Conservation (phyloP, 2,797 vertebrate genomes). For the Darevskia mixta region DNA sequence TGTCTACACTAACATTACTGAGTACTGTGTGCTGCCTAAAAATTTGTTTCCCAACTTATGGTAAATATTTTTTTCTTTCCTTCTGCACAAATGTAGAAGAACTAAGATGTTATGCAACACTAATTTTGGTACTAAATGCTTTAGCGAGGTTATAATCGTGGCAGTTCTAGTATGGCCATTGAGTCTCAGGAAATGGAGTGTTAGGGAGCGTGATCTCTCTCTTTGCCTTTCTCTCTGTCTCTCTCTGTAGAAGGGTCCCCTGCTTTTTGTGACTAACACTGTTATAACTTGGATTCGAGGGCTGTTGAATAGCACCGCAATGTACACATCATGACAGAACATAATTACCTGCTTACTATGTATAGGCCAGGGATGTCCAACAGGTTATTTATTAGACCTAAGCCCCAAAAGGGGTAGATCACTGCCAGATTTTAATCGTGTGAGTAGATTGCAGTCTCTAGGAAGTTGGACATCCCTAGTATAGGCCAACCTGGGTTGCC, state of each 20-base stretch:
- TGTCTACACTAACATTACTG: constrained; percentile 83
- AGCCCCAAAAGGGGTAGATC: too few species aligned
- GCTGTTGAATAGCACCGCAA: neutral
- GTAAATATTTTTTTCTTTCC: constrained; percentile 69
- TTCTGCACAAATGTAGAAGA: neutral
- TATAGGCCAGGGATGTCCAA: too few species aligned
- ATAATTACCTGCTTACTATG: neutral
- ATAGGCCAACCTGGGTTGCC: too few species aligned
- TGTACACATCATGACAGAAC: neutral
- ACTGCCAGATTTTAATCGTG: too few species aligned
- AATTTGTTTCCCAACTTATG: constrained; percentile 84
- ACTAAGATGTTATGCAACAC: neutral
- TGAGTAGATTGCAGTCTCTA: too few species aligned
- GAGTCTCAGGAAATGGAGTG: neutral
- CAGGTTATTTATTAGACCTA: too few species aligned
- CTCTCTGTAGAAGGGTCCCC: too few species aligned
- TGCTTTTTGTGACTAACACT: neutral
- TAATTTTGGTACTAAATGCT: neutral
- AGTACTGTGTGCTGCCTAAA: constrained; percentile 87
- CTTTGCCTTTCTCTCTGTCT: too few species aligned
- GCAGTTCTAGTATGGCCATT: neutral
- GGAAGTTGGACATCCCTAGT: too few species aligned
- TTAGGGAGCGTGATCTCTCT: neutral
- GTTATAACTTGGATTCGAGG: neutral
- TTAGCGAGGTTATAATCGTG: neutral